Evolutionary conservation across 2,888 invertebrate genomes (phyloP).

Genomic region (Tineola bisselliella): DNA sequence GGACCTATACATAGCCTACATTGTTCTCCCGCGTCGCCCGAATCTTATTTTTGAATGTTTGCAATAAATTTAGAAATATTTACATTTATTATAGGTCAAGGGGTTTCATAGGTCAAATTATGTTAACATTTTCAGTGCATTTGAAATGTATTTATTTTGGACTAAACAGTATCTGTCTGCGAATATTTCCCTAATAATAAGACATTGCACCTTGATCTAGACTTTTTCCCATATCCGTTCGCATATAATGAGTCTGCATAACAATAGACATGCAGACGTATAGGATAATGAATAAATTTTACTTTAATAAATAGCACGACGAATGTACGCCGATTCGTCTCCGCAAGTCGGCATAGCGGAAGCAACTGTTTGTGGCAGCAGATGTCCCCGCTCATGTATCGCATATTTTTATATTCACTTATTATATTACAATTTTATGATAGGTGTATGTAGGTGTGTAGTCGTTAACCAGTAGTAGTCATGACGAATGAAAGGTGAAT

Average conservation of each 20-base stretch:
- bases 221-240: neutral
- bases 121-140: neutral
- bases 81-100: conserved; percentile 12
- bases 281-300: too few species aligned
- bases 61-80: conserved; percentile 4
- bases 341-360: too few species aligned
- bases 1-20: conserved; percentile 3
- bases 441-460: neutral
- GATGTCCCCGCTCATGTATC: too few species aligned
- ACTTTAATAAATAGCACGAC: too few species aligned
- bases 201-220: neutral
- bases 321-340: too few species aligned
- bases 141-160: neutral
- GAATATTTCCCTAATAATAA: neutral
- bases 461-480: neutral
- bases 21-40: neutral
- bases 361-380: too few species aligned
- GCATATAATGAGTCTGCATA: neutral
- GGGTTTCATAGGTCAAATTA: conserved; percentile 11
- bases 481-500: neutral
- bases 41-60: neutral
- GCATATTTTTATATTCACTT: too few species aligned
- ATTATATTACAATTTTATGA: too few species aligned
- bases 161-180: neutral
- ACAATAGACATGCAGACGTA: too few species aligned